Evolutionary conservation across 2,113 vertebrate genomes (phyloP).

Genomic region (Aleadryas rufinucha): DNA sequence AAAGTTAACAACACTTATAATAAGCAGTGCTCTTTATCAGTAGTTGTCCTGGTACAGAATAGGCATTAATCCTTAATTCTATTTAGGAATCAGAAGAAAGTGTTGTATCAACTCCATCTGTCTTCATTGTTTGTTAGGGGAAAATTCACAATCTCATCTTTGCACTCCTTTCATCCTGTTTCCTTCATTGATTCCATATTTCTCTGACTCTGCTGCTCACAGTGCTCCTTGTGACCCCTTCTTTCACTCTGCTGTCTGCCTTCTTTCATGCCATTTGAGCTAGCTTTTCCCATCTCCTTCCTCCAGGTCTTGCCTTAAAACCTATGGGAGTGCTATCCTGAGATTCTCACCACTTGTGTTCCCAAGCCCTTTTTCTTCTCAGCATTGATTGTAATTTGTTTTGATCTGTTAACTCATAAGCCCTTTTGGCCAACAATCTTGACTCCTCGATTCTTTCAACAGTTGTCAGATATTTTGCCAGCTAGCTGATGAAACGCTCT

Average conservation of each 20-base stretch:
- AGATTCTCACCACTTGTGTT: not conserved
- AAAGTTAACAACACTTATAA: not conserved
- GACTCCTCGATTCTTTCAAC: not conserved
- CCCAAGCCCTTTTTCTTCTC: conserved; percentile 3
- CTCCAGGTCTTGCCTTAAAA: not conserved
- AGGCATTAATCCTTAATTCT: not conserved
- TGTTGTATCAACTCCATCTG: not conserved
- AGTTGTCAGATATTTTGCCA: not conserved
- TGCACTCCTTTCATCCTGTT: not conserved
- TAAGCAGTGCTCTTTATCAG: not conserved
- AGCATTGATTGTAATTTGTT: not conserved
- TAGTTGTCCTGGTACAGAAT: not conserved
- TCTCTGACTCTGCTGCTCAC: not conserved
- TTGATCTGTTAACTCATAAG: not conserved
- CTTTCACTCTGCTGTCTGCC: not conserved
- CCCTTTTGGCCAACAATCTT: not conserved
- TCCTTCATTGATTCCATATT: not conserved
- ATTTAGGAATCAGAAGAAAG: not conserved
- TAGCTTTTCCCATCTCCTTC: not conserved
- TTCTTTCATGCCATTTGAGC: not conserved
- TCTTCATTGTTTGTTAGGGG: not conserved
- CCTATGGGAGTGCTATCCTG: not conserved
- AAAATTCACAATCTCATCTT: not conserved
- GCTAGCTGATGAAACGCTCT: not conserved
- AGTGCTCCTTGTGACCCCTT: not conserved